Percentiles rank a stretch among this genome's conserved stretches.
These are phyloP conservation scores for Eulemur macaco DNA, from an alignment of 2,113 vertebrate genomes.

Conservation along the genomic window DNA sequence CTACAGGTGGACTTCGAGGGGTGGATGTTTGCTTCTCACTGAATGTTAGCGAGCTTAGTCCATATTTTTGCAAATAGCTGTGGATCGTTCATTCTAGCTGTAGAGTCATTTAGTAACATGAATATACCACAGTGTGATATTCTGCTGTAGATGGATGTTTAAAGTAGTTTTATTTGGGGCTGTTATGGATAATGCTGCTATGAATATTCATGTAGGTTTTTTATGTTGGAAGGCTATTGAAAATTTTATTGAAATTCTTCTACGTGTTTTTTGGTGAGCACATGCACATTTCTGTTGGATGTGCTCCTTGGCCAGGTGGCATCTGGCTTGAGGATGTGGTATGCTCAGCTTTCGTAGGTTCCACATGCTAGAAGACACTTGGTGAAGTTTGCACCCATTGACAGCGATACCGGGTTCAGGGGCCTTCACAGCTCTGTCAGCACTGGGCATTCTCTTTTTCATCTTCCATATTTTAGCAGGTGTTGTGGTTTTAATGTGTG, in stretches of 20 bases:
- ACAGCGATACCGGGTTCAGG: neutral
- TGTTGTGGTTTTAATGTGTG: neutral
- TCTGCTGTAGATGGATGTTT: neutral
- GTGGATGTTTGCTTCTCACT: neutral
- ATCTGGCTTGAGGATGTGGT: rapidly evolving
- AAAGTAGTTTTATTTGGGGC: neutral
- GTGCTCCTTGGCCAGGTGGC: neutral
- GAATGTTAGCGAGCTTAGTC: neutral
- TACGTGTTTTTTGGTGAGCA: neutral
- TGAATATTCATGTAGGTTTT: neutral
- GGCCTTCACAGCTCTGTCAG: neutral
- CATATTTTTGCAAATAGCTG: neutral
- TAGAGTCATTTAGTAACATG: neutral
- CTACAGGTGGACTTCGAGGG: neutral
- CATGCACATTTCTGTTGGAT: neutral
- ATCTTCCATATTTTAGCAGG: neutral
- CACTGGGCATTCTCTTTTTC: neutral
- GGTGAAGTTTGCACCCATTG: neutral
- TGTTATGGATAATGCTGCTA: neutral
- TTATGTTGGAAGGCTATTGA: neutral
- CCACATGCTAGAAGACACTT: neutral
- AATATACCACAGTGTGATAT: neutral
- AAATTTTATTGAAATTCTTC: neutral
- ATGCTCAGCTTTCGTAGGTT: rapidly evolving
- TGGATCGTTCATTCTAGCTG: neutral